These are phyloP conservation scores for Melanotaenia pygmaea DNA, from an alignment of 2,797 vertebrate genomes.

Conservation along the genomic window DNA sequence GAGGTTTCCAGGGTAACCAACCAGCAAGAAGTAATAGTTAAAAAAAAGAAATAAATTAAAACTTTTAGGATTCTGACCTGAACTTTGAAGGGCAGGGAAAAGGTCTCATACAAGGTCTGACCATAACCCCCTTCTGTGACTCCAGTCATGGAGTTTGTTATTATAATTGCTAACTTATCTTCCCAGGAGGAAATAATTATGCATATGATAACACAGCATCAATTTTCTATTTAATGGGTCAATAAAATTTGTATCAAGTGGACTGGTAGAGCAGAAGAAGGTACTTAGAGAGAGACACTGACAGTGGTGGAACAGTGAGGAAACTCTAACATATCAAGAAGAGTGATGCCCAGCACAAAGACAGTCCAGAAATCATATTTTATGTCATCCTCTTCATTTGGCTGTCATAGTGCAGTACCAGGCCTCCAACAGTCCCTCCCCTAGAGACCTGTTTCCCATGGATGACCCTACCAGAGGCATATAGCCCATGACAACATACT, in stretches of 20 bases:
- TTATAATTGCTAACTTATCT: no score
- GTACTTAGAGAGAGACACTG: constrained; percentile 3
- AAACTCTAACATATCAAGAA: constrained; percentile 33
- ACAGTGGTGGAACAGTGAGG: constrained; percentile 21
- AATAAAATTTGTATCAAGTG: not conserved
- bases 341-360: constrained; percentile 21
- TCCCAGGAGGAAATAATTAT: not conserved
- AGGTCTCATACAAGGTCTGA: not conserved
- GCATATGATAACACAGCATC: no score
- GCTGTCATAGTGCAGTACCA: constrained; percentile 22
- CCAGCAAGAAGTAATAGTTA: no score
- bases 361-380: constrained; percentile 26
- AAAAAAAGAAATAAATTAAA: not conserved
- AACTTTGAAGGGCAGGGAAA: no score
- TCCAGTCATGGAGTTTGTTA: not conserved
- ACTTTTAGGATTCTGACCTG: not conserved
- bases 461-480: no score
- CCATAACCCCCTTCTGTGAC: not conserved
- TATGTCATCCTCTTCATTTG: constrained; percentile 30
- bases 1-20: no score
- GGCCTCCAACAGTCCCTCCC: constrained; percentile 27
- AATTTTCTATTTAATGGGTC: not conserved
- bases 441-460: no score
- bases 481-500: no score
- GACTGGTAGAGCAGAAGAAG: constrained; percentile 5